phyloP scores from a whole-genome alignment of 2,888 invertebrate species.

The Antheraea yamamai region DNA sequence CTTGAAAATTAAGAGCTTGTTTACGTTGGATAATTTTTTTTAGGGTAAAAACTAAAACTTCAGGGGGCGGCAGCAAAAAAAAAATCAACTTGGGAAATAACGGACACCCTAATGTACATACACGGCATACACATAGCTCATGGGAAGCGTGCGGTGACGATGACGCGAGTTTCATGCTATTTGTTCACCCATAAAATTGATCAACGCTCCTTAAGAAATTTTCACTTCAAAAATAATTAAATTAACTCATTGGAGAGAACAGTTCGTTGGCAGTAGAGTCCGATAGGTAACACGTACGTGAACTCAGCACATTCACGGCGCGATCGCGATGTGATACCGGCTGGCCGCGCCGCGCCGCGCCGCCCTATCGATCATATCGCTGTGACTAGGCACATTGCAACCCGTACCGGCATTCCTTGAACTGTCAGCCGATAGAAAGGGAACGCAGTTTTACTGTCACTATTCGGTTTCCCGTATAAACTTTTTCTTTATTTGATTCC shows the following conservation, averaged over 20 bases:
- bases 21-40: too few species aligned
- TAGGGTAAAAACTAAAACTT: too few species aligned
- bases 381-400: conserved; percentile 66
- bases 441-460: conserved; percentile 60
- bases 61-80: too few species aligned
- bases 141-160: too few species aligned
- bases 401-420: conserved; percentile 63
- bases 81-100: too few species aligned
- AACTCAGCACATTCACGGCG: conserved; percentile 73
- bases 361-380: conserved; percentile 75
- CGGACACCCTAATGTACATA: too few species aligned
- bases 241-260: conserved; percentile 56
- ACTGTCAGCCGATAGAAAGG: conserved; percentile 67
- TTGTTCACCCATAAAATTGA: too few species aligned
- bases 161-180: too few species aligned
- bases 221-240: conserved; percentile 43
- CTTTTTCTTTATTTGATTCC: not conserved
- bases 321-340: conserved; percentile 79
- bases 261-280: conserved; percentile 54
- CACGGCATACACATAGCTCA: too few species aligned
- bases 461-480: conserved; percentile 60
- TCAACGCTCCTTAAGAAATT: too few species aligned
- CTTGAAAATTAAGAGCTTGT: too few species aligned
- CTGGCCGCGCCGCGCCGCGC: conserved; percentile 74
- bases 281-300: conserved; percentile 71